phyloP scores from a whole-genome alignment of 1,140 invertebrate species.

The Nephila pilipes region DNA sequence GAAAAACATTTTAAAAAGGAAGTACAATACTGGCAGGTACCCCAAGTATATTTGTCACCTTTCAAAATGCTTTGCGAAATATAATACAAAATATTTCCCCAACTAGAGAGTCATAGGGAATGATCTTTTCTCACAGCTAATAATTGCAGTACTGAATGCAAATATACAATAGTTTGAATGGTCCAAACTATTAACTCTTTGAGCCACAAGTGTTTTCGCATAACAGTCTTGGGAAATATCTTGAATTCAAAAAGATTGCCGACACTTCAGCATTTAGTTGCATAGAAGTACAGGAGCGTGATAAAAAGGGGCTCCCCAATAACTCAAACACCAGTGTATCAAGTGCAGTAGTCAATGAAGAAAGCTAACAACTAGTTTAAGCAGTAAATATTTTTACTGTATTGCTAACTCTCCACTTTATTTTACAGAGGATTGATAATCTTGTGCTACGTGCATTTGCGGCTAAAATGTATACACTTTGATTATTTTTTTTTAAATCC shows the following conservation, averaged over 20 bases:
- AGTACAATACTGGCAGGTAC: slow-evolving; percentile 58
- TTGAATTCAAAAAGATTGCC: slow-evolving; percentile 26
- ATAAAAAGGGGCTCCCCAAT: slow-evolving; percentile 63
- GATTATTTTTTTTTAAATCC: slow-evolving; percentile 47
- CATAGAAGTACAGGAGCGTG: slow-evolving; percentile 3
- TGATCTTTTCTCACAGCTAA: slow-evolving; percentile 44
- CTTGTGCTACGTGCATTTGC: slow-evolving; percentile 75
- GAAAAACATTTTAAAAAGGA: slow-evolving; percentile 75
- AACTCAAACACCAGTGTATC: slow-evolving; percentile 5
- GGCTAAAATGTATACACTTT: slow-evolving; percentile 71
- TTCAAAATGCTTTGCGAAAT: slow-evolving; percentile 66
- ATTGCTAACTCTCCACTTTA: slow-evolving; percentile 48
- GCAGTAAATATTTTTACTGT: slow-evolving; percentile 48
- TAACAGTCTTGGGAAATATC: slow-evolving; percentile 35
- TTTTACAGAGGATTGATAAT: slow-evolving; percentile 50
- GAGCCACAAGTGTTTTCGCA: slow-evolving; percentile 52
- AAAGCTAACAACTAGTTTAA: slow-evolving; percentile 4
- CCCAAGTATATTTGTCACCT: slow-evolving; percentile 76
- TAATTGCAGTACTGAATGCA: neutral
- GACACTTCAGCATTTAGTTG: neutral
- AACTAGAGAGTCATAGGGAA: slow-evolving; percentile 58
- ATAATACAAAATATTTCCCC: slow-evolving; percentile 76
- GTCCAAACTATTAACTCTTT: slow-evolving; percentile 50
- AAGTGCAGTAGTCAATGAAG: slow-evolving; percentile 23
- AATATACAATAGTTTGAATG: slow-evolving; percentile 52